A percentile compares a stretch with the other conserved stretches of the same genome.
phyloP scores from a whole-genome alignment of 1,140 invertebrate species.

The Asobara japonica region DNA sequence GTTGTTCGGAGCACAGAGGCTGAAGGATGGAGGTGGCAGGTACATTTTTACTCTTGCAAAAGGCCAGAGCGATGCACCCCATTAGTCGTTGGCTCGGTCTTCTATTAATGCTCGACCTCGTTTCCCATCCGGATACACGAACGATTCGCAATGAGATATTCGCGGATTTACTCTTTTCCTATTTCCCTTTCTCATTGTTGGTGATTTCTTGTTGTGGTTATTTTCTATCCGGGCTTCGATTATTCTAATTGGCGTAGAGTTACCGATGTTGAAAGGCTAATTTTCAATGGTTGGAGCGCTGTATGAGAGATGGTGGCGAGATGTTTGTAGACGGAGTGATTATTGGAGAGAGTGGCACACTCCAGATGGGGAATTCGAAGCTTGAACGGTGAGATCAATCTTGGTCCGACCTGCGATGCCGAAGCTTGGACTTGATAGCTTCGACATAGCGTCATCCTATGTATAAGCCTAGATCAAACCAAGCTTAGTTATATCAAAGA shows the following conservation, averaged over 20 bases:
- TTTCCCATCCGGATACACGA: slow-evolving; percentile 25
- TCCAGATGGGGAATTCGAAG: too few species aligned
- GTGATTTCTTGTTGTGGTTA: neutral
- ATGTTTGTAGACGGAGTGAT: too few species aligned
- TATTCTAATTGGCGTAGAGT: neutral
- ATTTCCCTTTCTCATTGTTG: neutral
- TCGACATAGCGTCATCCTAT: too few species aligned
- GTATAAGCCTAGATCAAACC: too few species aligned
- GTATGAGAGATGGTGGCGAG: too few species aligned
- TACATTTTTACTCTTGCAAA: slow-evolving; percentile 32
- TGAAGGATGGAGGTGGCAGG: slow-evolving; percentile 6
- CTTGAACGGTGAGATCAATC: too few species aligned
- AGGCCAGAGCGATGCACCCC: slow-evolving; percentile 31
- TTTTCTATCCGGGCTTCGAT: neutral
- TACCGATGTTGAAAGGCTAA: too few species aligned
- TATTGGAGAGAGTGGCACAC: too few species aligned
- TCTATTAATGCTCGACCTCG: slow-evolving; percentile 34
- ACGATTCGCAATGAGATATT: slow-evolving; percentile 25
- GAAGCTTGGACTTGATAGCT: too few species aligned
- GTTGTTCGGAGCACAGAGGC: neutral
- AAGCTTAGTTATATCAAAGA: too few species aligned
- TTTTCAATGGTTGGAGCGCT: too few species aligned
- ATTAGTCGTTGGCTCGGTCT: slow-evolving; percentile 31
- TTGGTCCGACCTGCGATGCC: too few species aligned
- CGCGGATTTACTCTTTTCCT: slow-evolving; percentile 25